Evolutionary conservation across 2,113 vertebrate species (phyloP), one percentile per base, ranked within the genome.

Genomic region (Seriola rivoliana): DNA sequence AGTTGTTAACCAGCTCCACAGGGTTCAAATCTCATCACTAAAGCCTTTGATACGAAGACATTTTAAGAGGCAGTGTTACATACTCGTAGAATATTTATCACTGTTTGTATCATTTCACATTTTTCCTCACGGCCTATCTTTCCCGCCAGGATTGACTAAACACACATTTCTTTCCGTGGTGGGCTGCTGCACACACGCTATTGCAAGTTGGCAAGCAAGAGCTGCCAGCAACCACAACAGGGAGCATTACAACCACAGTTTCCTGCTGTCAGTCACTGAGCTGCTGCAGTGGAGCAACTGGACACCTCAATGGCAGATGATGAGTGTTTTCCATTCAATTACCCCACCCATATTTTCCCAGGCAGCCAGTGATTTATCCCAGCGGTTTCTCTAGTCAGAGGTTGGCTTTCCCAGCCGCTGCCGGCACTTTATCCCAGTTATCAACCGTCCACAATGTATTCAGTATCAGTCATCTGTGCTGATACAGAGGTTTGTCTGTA

Each of bases 251-350:
- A 50, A 60, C 72, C 71, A 36, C 59, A 40, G 62, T 71, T 75
- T 81, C 85, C 81, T 72, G 63, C 59, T 75, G 70, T 88, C 86
- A 77, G 62, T 72, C 68, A 73, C 11, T 54, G 52, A 85, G 52
- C 55, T 1, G 40, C 85, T 71, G 72, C 75, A 68, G 36, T 60
- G 55, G 75, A 81, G 64, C 65, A 57, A 81, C 68, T 75, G 75
- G 84, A 87, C 57, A 74, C 71, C 65, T 74, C 68, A 48, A 84
- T 83, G 65, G 63, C 54, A 68, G 72, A 84, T 86, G 79, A 89
- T 82, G 58, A 84, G 78, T 44, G 57, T 65, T 88, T 81, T 89
- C 80, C 79, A 75, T 82, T 85, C 80, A 87, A 85, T 91, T 88
- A 88, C 71, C 75, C 25, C 62, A 63, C 62, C 75, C 46, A 17